Percentiles rank a stretch among this genome's conserved stretches.
These are phyloP conservation scores for Otolemur garnettii DNA, from an alignment of 2,113 vertebrate species.

Conservation along the genomic window DNA sequence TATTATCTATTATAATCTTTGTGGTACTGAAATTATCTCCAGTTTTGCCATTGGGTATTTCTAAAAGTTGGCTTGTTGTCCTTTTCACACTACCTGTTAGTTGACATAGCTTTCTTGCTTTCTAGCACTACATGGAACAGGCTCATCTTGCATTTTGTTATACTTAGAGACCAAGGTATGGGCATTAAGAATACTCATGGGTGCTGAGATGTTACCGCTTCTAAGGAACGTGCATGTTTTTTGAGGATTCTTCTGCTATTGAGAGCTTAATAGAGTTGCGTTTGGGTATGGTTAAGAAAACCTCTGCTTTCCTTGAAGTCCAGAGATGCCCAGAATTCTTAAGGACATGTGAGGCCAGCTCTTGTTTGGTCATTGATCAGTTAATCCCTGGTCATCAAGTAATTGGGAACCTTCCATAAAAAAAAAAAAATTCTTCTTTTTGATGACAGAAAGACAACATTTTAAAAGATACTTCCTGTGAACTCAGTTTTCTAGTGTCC, in stretches of 20 bases:
- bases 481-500: background rate
- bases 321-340: background rate
- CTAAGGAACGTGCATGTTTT: background rate
- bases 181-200: background rate
- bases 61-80: background rate
- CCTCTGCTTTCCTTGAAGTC: background rate
- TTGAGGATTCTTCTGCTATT: background rate
- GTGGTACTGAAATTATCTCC: background rate
- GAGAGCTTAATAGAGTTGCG: background rate
- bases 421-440: slow-evolving; percentile 4
- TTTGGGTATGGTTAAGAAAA: background rate
- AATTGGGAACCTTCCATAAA: background rate
- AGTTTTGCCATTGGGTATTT: background rate
- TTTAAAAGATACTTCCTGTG: slow-evolving; percentile 38
- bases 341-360: background rate
- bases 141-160: background rate
- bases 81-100: background rate
- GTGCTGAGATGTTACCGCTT: background rate
- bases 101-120: background rate
- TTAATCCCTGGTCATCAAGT: background rate
- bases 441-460: background rate
- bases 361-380: background rate
- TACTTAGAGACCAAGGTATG: background rate
- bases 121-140: background rate
- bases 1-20: background rate